Percentiles rank a stretch among this genome's conserved stretches.
These are phyloP conservation scores for Portunus trituberculatus DNA, from an alignment of 1,140 invertebrate genomes.

Conservation along the genomic window DNA sequence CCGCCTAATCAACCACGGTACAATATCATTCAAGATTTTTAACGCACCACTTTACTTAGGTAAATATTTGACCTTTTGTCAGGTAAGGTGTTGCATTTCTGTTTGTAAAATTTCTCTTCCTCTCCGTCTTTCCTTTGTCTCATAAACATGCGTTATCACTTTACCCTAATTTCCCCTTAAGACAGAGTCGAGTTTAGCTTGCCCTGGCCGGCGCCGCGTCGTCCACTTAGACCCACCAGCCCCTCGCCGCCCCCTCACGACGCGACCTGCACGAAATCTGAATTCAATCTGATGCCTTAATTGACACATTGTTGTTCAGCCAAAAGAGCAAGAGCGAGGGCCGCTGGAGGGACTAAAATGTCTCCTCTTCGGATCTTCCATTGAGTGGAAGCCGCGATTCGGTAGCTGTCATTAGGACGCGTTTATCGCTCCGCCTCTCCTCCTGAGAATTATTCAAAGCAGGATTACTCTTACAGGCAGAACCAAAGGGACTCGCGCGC, in stretches of 20 bases:
- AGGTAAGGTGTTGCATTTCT: constrained; percentile 13
- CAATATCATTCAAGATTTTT: not conserved
- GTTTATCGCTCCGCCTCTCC: not conserved
- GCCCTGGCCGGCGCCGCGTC: not conserved
- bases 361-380: constrained; percentile 46
- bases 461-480: not conserved
- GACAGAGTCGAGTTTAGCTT: constrained; percentile 22
- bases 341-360: constrained; percentile 39
- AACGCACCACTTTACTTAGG: not conserved
- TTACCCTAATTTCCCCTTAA: not conserved
- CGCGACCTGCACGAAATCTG: constrained; percentile 71
- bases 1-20: not conserved
- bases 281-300: constrained; percentile 74
- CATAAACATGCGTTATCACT: constrained; percentile 31
- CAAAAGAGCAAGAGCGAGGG: constrained; percentile 69
- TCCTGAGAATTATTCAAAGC: constrained; percentile 13
- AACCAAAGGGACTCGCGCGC: not conserved
- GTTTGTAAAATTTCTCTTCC: not conserved
- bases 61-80: not conserved
- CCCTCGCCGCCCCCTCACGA: constrained; percentile 23
- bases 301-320: constrained; percentile 75
- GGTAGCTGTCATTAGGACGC: not conserved
- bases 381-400: constrained; percentile 36
- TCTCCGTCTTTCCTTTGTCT: constrained; percentile 9
- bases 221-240: not conserved